Conservation (phyloP, 2,888 invertebrate species). For the Scotopteryx bipunctaria region DNA sequence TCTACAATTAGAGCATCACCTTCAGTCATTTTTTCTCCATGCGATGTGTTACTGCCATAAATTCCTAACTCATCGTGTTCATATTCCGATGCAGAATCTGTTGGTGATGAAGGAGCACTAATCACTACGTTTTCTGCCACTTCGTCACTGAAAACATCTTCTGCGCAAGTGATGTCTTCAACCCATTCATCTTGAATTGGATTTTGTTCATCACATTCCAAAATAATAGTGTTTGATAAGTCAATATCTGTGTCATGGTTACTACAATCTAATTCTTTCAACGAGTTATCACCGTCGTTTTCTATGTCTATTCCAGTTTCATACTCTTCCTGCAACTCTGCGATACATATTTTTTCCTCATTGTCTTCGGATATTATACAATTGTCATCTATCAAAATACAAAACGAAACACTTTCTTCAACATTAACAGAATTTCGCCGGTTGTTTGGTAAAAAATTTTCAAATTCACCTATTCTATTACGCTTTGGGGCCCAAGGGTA, state of each 20-base stretch:
- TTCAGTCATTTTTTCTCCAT: slow-evolving; percentile 61
- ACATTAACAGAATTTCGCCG: slow-evolving; percentile 72
- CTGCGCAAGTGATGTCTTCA: slow-evolving; percentile 73
- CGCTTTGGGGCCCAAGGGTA: slow-evolving; percentile 54
- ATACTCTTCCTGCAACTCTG: slow-evolving; percentile 57
- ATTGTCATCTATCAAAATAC: slow-evolving; percentile 71
- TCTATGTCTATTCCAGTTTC: slow-evolving; percentile 44
- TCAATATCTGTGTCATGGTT: slow-evolving; percentile 37
- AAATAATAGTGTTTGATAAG: slow-evolving; percentile 43
- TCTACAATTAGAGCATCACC: slow-evolving; percentile 63
- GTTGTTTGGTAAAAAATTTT: slow-evolving; percentile 58
- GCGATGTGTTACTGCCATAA: slow-evolving; percentile 48
- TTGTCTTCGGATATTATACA: slow-evolving; percentile 67
- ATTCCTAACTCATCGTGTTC: slow-evolving; percentile 43
- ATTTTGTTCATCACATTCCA: slow-evolving; percentile 51
- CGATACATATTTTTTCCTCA: slow-evolving; percentile 61
- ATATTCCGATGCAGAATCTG: slow-evolving; percentile 43
- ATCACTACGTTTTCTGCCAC: slow-evolving; percentile 66
- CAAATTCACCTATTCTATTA: slow-evolving; percentile 48
- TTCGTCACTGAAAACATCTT: slow-evolving; percentile 75
- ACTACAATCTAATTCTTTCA: slow-evolving; percentile 16
- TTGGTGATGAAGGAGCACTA: slow-evolving; percentile 54
- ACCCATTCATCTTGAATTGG: slow-evolving; percentile 66
- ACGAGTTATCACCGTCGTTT: slow-evolving; percentile 30
- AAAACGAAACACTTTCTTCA: slow-evolving; percentile 70